These are phyloP conservation scores for Ectemnius cavifrons DNA, from an alignment of 2,888 invertebrate species.

Conservation along the genomic window DNA sequence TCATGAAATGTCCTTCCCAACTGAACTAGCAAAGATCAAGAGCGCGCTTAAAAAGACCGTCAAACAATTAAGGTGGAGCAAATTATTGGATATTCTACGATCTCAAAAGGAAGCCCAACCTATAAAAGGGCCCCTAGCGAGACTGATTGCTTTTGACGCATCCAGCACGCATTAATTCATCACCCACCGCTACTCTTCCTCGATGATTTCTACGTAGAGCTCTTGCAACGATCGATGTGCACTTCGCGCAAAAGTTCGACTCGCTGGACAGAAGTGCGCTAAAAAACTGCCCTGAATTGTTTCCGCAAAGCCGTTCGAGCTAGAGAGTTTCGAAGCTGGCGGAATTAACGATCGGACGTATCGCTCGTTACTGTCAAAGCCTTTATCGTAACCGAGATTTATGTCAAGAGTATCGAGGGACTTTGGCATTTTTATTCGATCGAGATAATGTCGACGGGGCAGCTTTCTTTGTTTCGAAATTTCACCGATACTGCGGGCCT, in stretches of 20 bases:
- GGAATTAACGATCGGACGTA: slow-evolving; percentile 55
- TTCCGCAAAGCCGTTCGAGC: slow-evolving; percentile 28
- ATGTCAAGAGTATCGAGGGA: slow-evolving; percentile 60
- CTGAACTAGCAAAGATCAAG: neutral
- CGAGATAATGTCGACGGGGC: slow-evolving; percentile 59
- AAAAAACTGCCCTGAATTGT: slow-evolving; percentile 19
- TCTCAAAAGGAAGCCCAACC: neutral
- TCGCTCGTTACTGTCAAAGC: slow-evolving; percentile 50
- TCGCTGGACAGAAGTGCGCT: neutral
- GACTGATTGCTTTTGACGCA: slow-evolving; percentile 1
- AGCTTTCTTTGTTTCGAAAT: slow-evolving; percentile 51
- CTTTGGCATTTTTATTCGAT: slow-evolving; percentile 58
- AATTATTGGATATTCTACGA: neutral
- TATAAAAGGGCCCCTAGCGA: neutral
- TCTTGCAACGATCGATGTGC: no score
- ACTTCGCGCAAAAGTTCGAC: neutral
- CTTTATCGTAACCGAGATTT: slow-evolving; percentile 59
- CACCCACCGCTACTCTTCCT: neutral
- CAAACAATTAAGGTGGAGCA: neutral
- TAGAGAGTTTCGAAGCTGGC: slow-evolving; percentile 17
- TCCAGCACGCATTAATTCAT: neutral
- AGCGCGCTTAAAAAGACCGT: neutral
- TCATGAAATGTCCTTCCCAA: no score
- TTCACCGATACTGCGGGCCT: slow-evolving; percentile 37
- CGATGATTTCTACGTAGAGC: neutral